Conservation (phyloP, 2,797 vertebrate genomes). For the Liasis olivaceus region DNA sequence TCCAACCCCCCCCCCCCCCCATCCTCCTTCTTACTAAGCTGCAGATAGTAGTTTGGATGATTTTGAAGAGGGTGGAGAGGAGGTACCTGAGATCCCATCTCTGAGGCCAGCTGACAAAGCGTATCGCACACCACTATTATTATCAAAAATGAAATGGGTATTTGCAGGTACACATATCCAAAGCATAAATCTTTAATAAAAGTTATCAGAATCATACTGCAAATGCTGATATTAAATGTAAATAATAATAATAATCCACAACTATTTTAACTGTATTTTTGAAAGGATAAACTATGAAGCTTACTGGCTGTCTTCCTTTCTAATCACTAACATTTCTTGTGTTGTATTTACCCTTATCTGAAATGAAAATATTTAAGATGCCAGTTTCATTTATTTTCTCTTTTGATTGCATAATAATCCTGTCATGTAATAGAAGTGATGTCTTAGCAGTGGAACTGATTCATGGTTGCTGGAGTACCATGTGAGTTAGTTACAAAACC, state of each 20-base stretch:
- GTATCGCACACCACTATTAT: background rate
- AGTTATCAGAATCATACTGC: background rate
- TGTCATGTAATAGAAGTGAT: background rate
- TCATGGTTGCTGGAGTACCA: background rate
- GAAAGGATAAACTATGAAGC: background rate
- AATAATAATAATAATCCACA: background rate
- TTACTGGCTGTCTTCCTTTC: background rate
- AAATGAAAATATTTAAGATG: background rate
- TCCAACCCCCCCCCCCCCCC: background rate
- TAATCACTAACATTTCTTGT: background rate
- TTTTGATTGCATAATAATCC: background rate
- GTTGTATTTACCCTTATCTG: background rate
- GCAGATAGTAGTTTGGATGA: background rate
- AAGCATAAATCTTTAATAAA: background rate
- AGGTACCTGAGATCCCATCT: background rate
- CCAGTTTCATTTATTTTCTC: conserved; percentile 9
- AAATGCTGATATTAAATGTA: background rate
- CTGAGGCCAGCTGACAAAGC: background rate
- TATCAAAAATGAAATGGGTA: background rate
- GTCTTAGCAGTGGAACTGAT: conserved; percentile 21
- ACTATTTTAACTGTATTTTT: background rate
- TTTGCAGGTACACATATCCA: background rate
- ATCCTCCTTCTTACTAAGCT: conserved; percentile 1
- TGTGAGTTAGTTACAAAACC: conserved; percentile 30
- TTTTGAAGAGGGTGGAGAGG: background rate